Base-by-base conservation (phyloP, 2,888 invertebrate species). In the Stenchaetothrips biformis region DNA sequence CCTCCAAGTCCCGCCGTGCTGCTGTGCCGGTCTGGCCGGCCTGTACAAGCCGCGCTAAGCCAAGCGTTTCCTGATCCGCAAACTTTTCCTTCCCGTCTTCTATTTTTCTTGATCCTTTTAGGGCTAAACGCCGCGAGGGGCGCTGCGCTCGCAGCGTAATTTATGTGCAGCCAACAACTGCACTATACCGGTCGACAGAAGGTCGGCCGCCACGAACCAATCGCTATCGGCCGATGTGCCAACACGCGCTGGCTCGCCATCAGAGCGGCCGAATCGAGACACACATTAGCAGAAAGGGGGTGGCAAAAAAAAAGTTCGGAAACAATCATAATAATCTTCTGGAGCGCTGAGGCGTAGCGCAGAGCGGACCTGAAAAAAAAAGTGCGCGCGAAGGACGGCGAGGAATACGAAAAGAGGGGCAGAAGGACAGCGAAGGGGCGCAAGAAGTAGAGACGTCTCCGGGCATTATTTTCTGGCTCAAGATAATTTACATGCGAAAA, bases 41-140 rank as follows among this genome's bases (percentile, higher is more conserved):
- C 9, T 74, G 67, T 74, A 74, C 67, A 74, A 74, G 67, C 67
- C 67, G 67, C 67, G 67, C 25, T 74, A 74, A 74, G 67, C 67
- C 67, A 74, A 74, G 67, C 67, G 67, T 74, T 74, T 74, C 67
- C 67, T 74, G 67, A 74, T 74, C 67, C 67, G 67, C 67, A 74
- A 74, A 74, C 67, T 74, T 74, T 74, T 25, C 37, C 37, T 37
- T 59, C 59, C 18, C 67, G 7, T 74, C 67, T 74, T 74, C 67
- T 74, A 74, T 74, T 74, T 74, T 74, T 74, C 67, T 74, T 74
- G 67, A 74, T 74, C 67, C 67, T 74, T 74, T 74, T 74, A 74
- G 67, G 67, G 67, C 67, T 74, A 74, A 74, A 74, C 67, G 25
- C 67, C 25, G 21, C n/a, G 8, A n/a, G n/a, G 53, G 53, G 16